Evolutionary conservation across 2,888 invertebrate genomes (phyloP).

Genomic region (Lasioglossum oenotherae): DNA sequence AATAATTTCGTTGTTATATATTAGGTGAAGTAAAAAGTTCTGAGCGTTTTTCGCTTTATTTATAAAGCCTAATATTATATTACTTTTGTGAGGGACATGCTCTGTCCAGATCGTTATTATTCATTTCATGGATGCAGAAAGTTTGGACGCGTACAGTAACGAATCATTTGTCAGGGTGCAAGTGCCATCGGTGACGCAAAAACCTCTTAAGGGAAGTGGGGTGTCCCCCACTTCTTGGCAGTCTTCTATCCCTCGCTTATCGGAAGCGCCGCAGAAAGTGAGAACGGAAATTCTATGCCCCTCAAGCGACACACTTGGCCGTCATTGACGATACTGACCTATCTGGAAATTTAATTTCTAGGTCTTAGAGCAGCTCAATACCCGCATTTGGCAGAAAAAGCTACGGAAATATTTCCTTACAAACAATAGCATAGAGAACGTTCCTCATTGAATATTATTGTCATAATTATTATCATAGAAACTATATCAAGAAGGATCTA

Average conservation of each 20-base stretch:
- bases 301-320: conserved; percentile 8
- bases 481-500: too few relatives aligned
- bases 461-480: neutral
- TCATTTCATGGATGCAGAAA: neutral
- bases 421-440: neutral
- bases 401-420: neutral
- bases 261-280: neutral
- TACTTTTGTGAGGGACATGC: neutral
- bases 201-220: conserved; percentile 3
- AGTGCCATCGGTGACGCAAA: neutral
- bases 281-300: conserved; percentile 11
- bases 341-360: neutral
- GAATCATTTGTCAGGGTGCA: neutral
- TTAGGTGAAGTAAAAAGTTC: too few relatives aligned
- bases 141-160: neutral
- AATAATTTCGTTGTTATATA: neutral
- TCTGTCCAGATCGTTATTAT: neutral
- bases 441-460: neutral
- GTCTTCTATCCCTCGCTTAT: conserved; percentile 9
- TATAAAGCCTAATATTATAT: too few relatives aligned
- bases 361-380: neutral
- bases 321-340: conserved; percentile 7
- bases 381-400: neutral
- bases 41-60: too few relatives aligned
- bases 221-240: neutral